phyloP scores from a whole-genome alignment of 2,113 vertebrate genomes.

The Mellivora capensis region DNA sequence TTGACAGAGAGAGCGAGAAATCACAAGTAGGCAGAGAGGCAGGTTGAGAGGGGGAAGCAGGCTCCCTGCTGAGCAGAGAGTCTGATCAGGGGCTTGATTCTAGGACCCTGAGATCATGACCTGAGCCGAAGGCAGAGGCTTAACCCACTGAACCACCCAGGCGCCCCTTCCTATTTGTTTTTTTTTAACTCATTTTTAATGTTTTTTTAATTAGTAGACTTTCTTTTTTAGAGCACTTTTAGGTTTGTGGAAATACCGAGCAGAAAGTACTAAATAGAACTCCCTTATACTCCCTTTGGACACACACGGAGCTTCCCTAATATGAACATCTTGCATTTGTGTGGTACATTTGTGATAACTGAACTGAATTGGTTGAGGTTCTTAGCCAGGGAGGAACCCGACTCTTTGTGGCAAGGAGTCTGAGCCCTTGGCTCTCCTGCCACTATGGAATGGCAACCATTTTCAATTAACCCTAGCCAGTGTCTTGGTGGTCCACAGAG shows the following conservation, averaged over 20 bases:
- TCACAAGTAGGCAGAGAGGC: no score
- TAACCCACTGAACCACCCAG: no score
- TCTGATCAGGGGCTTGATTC: no score
- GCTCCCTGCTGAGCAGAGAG: no score
- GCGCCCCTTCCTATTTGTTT: no score
- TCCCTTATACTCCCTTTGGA: not conserved
- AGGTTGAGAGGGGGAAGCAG: no score
- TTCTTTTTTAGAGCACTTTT: not conserved
- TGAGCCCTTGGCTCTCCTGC: not conserved
- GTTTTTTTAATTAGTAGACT: not conserved
- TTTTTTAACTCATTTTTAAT: not conserved
- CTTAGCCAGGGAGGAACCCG: not conserved
- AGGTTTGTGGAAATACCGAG: not conserved
- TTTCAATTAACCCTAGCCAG: not conserved
- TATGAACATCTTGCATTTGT: not conserved
- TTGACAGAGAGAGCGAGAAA: no score
- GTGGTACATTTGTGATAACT: not conserved
- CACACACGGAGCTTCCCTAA: not conserved
- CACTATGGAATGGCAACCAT: not conserved
- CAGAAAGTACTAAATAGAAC: not conserved
- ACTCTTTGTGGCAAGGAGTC: no score
- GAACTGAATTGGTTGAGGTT: not conserved
- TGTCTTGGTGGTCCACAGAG: not conserved
- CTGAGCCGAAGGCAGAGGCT: no score
- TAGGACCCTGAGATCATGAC: no score